Evolutionary conservation across 2,113 vertebrate genomes (phyloP).

Genomic region (Seriola aureovittata): DNA sequence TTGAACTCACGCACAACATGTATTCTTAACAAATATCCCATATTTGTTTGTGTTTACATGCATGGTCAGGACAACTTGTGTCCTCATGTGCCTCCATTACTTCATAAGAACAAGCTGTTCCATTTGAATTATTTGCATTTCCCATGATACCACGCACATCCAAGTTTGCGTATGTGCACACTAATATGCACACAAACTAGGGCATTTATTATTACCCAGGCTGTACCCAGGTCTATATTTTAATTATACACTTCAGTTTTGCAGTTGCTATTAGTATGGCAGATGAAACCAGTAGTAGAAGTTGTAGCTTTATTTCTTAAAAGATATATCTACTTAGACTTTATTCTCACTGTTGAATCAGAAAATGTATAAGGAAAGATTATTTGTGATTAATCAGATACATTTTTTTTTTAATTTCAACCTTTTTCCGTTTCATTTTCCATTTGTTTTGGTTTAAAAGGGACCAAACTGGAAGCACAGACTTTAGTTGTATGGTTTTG

Average conservation of each 20-base stretch:
- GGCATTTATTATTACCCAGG: slow-evolving; percentile 42
- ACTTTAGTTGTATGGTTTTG: not conserved
- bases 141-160: slow-evolving; percentile 22
- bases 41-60: slow-evolving; percentile 26
- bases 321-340: not conserved
- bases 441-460: not conserved
- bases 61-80: not conserved
- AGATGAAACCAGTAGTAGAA: not conserved
- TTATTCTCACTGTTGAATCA: not conserved
- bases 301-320: slow-evolving; percentile 1
- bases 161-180: not conserved
- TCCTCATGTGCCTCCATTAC: slow-evolving; percentile 4
- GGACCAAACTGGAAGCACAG: not conserved
- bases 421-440: not conserved
- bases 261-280: not conserved
- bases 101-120: slow-evolving; percentile 31
- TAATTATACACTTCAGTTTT: slow-evolving; percentile 20
- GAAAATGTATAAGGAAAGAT: not conserved
- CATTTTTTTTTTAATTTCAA: not conserved
- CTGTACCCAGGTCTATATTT: slow-evolving; percentile 47
- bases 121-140: slow-evolving; percentile 51
- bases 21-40: not conserved
- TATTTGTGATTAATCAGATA: not conserved
- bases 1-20: not conserved
- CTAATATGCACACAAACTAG: slow-evolving; percentile 40